phyloP scores from a whole-genome alignment of 2,113 vertebrate genomes.

The Hippocampus comes region DNA sequence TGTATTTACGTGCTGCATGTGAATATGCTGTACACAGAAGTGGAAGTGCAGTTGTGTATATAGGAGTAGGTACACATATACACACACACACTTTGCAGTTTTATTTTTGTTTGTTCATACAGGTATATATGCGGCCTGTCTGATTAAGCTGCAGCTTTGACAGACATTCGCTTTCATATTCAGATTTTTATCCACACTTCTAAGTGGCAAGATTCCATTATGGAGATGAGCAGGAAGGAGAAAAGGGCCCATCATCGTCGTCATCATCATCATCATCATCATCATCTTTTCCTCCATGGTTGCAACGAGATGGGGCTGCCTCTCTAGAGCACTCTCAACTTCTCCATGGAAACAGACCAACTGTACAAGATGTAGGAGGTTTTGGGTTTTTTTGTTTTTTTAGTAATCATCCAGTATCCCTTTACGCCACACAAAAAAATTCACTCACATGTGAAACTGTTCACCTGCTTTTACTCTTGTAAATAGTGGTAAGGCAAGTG shows the following conservation, averaged over 20 bases:
- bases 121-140: too few relatives aligned
- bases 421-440: neutral
- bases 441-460: neutral
- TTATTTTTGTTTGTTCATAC: too few relatives aligned
- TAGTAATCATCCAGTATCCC: slow-evolving; percentile 21
- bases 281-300: slow-evolving; percentile 24
- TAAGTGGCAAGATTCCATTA: slow-evolving; percentile 10
- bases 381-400: neutral
- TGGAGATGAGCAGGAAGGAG: slow-evolving; percentile 33
- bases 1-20: too few relatives aligned
- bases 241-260: slow-evolving; percentile 31
- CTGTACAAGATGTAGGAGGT: slow-evolving; percentile 12
- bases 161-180: neutral
- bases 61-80: too few relatives aligned
- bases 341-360: slow-evolving; percentile 53
- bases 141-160: neutral
- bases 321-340: slow-evolving; percentile 36
- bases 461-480: neutral
- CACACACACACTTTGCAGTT: too few relatives aligned
- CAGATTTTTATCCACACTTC: neutral
- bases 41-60: too few relatives aligned
- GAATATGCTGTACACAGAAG: too few relatives aligned
- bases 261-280: slow-evolving; percentile 28
- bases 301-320: slow-evolving; percentile 32
- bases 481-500: neutral